Evolutionary conservation across 2,113 vertebrate species (phyloP), one percentile per base, ranked within the genome.

Genomic region (Solea senegalensis): DNA sequence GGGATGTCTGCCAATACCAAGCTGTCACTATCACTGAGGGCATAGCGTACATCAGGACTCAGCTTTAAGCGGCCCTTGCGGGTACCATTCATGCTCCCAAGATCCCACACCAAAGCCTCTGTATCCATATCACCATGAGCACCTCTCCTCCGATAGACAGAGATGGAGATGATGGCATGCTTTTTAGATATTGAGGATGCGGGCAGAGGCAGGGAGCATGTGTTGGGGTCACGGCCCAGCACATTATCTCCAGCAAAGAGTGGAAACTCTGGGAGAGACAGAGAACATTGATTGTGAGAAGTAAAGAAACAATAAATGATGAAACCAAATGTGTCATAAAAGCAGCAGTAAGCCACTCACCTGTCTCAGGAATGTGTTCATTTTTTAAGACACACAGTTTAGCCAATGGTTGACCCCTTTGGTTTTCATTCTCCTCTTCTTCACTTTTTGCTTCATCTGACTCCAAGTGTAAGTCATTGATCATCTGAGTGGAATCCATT

Each of bases 21-120:
- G 44, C 88, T 64, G 46, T 97, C 95, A 13, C 91, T 88, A 48
- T 95, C 91, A 16, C 82, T 86, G 59, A 97, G 91, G 28, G 91
- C 91, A 48, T 96, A 96, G 14, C 90, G 92, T 6, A 95, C 88
- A 0, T 94, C 83, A 8, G 95, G 95, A 1, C 84, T 90, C 68
- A 97, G 86, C 78, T 94, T 90, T 13, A 86, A 60, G 34, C 82
- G 92, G 15, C 94, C 91, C 15, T 93, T 95, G 16, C 94, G 91
- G 16, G 95, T 97, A 40, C 95, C 94, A 71, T 97, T 96, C 85
- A 96, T 90, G 88, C 96, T 97, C 6, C 92, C 94, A 52, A 87
- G 88, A 74, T 97, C 96, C 82, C 91, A 94, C 53, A 97, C 84
- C 50, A 96, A 62, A 51, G 95, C 93, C 39, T 95, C 92, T 8